phyloP scores from a whole-genome alignment of 2,113 vertebrate genomes.

The Pangasianodon hypophthalmus region DNA sequence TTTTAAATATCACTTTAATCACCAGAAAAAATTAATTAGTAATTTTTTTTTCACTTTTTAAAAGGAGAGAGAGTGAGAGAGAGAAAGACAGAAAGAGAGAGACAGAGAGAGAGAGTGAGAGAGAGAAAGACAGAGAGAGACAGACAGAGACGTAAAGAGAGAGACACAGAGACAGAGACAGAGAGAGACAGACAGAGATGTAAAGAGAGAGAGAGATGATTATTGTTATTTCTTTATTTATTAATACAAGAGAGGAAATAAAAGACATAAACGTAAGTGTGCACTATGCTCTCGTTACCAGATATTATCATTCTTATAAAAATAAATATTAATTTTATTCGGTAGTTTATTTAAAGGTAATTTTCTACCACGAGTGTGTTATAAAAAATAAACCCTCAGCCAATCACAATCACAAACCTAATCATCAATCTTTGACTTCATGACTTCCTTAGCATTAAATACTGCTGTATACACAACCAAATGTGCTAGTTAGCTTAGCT shows the following conservation, averaged over 20 bases:
- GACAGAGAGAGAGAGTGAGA: conserved; percentile 7
- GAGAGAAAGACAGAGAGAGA: too few relatives aligned
- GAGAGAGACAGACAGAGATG: neutral
- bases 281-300: neutral
- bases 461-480: neutral
- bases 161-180: too few relatives aligned
- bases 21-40: too few relatives aligned
- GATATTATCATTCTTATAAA: neutral
- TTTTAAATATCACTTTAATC: too few relatives aligned
- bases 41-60: too few relatives aligned
- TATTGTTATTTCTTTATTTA: neutral
- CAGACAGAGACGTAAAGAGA: neutral
- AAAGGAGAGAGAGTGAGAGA: too few relatives aligned
- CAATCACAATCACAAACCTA: neutral
- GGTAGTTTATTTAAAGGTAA: neutral
- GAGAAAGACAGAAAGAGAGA: too few relatives aligned
- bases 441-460: neutral
- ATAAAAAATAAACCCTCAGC: neutral
- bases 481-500: neutral
- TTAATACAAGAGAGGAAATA: neutral
- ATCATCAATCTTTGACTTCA: neutral
- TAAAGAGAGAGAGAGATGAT: neutral
- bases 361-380: neutral
- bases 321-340: neutral
- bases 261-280: neutral